phyloP scores from a whole-genome alignment of 2,797 vertebrate genomes.

The Harpagifer antarcticus region DNA sequence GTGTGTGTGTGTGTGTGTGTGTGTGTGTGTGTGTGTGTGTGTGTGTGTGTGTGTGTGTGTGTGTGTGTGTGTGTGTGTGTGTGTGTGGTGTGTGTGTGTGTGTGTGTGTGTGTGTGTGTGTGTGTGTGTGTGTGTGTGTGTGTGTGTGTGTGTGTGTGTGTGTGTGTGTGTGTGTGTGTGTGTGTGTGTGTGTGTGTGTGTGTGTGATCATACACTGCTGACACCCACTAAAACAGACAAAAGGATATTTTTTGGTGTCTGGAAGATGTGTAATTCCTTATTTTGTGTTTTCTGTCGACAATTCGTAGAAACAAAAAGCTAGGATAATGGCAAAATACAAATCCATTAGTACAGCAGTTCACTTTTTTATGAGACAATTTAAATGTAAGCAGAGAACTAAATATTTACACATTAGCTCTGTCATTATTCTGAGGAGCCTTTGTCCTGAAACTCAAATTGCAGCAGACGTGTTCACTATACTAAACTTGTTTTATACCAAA shows the following conservation, averaged over 20 bases:
- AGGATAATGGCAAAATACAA: background rate
- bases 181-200: background rate
- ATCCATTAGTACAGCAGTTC: background rate
- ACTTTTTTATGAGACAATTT: background rate
- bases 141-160: background rate
- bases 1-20: background rate
- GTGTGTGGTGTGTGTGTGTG: constrained; percentile 1
- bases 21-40: background rate
- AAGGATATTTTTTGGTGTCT: background rate
- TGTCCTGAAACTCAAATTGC: constrained; percentile 19
- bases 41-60: background rate
- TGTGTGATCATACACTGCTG: background rate
- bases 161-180: background rate
- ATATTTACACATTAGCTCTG: background rate
- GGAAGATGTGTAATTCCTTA: background rate
- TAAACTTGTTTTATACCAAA: background rate
- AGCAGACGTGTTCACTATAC: background rate
- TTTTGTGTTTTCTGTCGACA: constrained; percentile 1
- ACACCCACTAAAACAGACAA: background rate
- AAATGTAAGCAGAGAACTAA: background rate
- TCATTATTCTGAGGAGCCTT: constrained; percentile 2
- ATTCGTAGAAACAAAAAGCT: background rate
- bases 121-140: constrained; percentile 5
- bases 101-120: background rate
- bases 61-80: constrained; percentile 7